phyloP scores from a whole-genome alignment of 2,797 vertebrate species.

The Lagorchestes hirsutus region DNA sequence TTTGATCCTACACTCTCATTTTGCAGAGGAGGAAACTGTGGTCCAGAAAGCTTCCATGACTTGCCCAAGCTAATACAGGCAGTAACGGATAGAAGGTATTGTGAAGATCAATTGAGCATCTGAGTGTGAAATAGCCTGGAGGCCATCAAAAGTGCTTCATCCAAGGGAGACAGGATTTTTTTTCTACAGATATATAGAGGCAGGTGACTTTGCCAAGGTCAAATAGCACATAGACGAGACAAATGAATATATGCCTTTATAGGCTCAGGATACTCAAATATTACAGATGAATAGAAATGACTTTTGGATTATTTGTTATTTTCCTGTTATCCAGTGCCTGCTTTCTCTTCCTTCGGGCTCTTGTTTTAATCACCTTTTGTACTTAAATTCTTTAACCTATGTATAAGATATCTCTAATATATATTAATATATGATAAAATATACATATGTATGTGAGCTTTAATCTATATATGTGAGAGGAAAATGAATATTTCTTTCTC shows the following conservation, averaged over 20 bases:
- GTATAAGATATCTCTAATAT: background rate
- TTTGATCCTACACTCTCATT: background rate
- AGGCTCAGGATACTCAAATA: background rate
- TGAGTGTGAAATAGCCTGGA: background rate
- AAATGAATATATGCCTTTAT: background rate
- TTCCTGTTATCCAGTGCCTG: constrained; percentile 1
- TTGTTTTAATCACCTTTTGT: background rate
- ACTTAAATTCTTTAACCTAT: background rate
- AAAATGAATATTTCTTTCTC: background rate
- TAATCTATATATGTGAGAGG: background rate
- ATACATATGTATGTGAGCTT: background rate
- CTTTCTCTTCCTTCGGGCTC: background rate
- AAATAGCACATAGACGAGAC: background rate
- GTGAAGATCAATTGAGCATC: background rate
- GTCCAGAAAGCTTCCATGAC: background rate
- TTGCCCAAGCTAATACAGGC: background rate
- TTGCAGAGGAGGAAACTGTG: background rate
- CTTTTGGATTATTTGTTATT: constrained; percentile 41
- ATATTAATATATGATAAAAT: background rate
- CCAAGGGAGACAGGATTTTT: background rate
- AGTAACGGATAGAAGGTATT: background rate
- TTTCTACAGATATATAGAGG: background rate
- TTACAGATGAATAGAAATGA: constrained; percentile 25
- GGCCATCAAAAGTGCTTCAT: background rate
- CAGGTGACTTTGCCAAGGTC: background rate